A percentile compares a stretch with the other conserved stretches of the same genome.
Evolutionary conservation across 2,113 vertebrate species (phyloP).

Genomic region (Ailuropoda melanoleuca): DNA sequence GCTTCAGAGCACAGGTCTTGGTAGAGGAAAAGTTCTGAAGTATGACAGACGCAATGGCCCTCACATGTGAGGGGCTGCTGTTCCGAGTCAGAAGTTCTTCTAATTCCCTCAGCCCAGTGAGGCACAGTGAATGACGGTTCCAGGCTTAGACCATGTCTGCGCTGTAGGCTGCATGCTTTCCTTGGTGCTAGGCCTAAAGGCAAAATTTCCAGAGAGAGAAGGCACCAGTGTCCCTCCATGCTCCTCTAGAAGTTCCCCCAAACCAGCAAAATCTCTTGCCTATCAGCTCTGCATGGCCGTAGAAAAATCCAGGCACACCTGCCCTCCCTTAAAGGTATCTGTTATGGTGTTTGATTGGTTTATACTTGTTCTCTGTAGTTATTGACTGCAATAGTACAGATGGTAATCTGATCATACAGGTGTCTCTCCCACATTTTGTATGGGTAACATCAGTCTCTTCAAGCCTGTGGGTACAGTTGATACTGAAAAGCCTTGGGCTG

Average conservation of each 20-base stretch:
- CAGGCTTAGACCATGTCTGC: background rate
- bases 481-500: conserved; percentile 43
- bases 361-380: background rate
- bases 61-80: background rate
- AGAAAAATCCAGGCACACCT: background rate
- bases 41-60: background rate
- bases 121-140: background rate
- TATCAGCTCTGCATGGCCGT: background rate
- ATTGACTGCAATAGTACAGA: background rate
- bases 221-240: background rate
- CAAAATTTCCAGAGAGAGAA: background rate
- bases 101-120: background rate
- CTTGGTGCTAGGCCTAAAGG: background rate
- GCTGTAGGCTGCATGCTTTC: background rate
- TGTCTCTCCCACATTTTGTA: background rate
- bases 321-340: background rate
- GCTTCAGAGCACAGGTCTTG: background rate
- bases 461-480: conserved; percentile 19
- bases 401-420: background rate
- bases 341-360: background rate
- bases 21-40: background rate
- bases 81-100: background rate
- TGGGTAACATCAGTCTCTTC: background rate
- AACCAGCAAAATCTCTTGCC: background rate
- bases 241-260: background rate